Conservation (phyloP, 2,113 vertebrate genomes). For the Prionailurus bengalensis region DNA sequence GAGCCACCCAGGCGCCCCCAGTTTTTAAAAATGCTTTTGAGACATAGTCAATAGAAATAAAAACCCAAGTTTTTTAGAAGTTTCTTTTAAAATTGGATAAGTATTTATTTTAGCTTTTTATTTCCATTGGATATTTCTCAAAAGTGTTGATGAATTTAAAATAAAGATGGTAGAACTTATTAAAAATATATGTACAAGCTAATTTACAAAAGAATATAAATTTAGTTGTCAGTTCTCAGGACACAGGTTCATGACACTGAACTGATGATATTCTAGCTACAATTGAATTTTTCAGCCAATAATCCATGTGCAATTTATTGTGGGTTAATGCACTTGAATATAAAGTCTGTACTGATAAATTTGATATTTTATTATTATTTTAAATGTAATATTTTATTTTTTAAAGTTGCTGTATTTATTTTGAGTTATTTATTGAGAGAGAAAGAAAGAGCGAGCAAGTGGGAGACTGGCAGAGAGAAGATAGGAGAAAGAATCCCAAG, state of each 20-base stretch:
- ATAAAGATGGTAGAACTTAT: background rate
- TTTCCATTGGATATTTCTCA: background rate
- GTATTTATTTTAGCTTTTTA: slow-evolving; percentile 34
- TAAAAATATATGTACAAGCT: background rate
- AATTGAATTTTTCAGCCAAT: background rate
- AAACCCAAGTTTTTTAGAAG: background rate
- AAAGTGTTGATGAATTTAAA: background rate
- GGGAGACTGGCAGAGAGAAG: too few species aligned
- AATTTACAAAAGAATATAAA: background rate
- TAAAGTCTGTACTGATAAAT: background rate
- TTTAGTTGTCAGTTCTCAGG: background rate
- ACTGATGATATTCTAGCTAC: background rate
- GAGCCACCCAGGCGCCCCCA: too few species aligned
- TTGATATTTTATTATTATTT: background rate
- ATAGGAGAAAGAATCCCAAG: too few species aligned
- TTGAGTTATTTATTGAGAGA: too few species aligned
- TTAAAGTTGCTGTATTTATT: too few species aligned
- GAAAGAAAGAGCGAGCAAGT: too few species aligned
- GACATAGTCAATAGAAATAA: background rate
- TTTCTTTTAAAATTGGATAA: background rate
- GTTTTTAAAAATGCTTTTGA: background rate
- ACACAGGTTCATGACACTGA: background rate
- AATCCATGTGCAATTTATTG: background rate
- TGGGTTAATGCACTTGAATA: background rate
- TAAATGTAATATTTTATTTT: background rate